Evolutionary conservation across 1,140 invertebrate genomes (phyloP).

Genomic region (Monochamus saltuarius): DNA sequence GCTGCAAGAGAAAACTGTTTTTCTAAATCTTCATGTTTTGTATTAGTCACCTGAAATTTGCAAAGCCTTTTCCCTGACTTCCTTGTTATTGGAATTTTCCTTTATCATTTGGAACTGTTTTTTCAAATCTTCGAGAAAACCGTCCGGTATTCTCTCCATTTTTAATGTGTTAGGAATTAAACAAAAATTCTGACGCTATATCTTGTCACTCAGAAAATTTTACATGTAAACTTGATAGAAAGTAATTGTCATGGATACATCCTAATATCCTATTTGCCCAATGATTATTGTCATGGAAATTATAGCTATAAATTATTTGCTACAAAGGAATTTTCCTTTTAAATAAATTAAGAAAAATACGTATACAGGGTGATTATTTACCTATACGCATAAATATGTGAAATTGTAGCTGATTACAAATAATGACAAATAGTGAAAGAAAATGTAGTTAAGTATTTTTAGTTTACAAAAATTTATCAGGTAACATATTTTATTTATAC

Average conservation of each 20-base stretch:
- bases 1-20: slow-evolving; percentile 5
- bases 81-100: background rate
- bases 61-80: slow-evolving; percentile 1
- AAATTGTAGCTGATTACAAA: no score
- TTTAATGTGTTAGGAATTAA: background rate
- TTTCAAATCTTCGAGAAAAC: slow-evolving; percentile 1
- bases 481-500: no score
- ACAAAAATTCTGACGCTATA: background rate
- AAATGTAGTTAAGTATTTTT: no score
- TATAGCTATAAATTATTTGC: no score
- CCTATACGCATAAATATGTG: no score
- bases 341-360: no score
- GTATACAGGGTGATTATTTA: no score
- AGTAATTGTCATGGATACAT: background rate
- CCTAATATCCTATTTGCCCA: no score
- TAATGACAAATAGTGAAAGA: no score
- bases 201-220: background rate
- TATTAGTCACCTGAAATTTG: slow-evolving; percentile 14
- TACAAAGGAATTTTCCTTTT: no score
- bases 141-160: slow-evolving; percentile 4
- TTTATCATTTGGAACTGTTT: slow-evolving; percentile 6
- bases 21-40: background rate
- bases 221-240: background rate
- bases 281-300: no score
- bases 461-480: no score